These are phyloP conservation scores for Ashinkailepas kermadecensis DNA, from an alignment of 2,888 invertebrate genomes.

Conservation along the genomic window DNA sequence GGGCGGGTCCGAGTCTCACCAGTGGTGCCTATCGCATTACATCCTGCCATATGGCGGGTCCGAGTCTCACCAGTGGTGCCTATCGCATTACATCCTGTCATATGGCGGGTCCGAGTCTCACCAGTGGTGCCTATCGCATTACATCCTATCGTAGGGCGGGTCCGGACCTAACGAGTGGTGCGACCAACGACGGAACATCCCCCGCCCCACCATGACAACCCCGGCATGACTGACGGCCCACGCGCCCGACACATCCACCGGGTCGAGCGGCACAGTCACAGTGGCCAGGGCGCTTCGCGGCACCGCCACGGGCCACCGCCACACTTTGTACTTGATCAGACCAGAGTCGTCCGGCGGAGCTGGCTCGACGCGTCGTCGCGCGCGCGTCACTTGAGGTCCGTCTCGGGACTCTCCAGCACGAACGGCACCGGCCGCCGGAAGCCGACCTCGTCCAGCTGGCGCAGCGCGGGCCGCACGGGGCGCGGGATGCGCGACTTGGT, in stretches of 20 bases:
- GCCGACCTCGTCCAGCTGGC: neutral
- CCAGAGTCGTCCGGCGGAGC: neutral
- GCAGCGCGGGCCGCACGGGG: neutral
- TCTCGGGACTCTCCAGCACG: constrained; percentile 9
- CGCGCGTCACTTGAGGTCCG: neutral
- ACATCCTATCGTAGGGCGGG: no score
- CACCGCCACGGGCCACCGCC: neutral
- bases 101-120: no score
- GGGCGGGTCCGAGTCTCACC: no score
- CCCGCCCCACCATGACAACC: neutral
- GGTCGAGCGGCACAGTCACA: neutral
- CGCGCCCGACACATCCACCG: neutral
- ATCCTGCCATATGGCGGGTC: no score
- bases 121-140: no score
- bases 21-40: no score
- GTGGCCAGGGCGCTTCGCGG: neutral
- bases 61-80: no score
- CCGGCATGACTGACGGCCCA: neutral
- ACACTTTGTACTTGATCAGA: constrained; percentile 15
- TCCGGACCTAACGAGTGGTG: no score
- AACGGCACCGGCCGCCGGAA: neutral
- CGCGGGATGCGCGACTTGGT: neutral
- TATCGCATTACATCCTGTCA: no score
- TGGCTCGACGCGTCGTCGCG: neutral
- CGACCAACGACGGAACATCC: neutral